Base-by-base conservation (phyloP, 2,888 invertebrate genomes). In the Anagyrus pseudococci region DNA sequence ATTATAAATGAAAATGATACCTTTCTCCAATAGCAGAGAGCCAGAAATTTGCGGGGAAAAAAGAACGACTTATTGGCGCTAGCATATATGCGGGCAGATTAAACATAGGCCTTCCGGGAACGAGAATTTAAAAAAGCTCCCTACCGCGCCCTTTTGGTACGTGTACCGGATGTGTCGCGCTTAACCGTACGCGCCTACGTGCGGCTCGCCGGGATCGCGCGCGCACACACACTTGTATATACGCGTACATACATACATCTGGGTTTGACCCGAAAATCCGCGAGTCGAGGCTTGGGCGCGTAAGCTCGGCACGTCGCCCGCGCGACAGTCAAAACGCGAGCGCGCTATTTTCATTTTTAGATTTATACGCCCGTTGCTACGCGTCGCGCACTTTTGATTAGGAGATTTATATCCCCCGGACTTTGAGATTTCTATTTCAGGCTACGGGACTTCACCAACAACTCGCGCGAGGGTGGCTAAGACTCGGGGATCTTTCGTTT, bases 31-130 rank as follows among this genome's bases (percentile, higher is more conserved):
- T n/a, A n/a, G n/a, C n/a, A n/a, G n/a, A n/a, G n/a, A n/a, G n/a
- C n/a, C n/a, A n/a, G n/a, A n/a, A n/a, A n/a, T n/a, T n/a, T n/a
- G n/a, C n/a, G n/a, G n/a, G n/a, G n/a, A n/a, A n/a, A n/a, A n/a
- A n/a, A n/a, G n/a, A n/a, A n/a, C n/a, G n/a, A n/a, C n/a, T n/a
- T n/a, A n/a, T n/a, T n/a, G n/a, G n/a, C n/a, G n/a, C n/a, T n/a
- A 59, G 53, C 61, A 58, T 64, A 60, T 64, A 67, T 56, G 61
- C 17, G 55, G 52, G 62, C 37, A 70, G 73, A 75, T 75, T 73
- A 74, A 75, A 75, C 67, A 63, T 68, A 68, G 71, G 67, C 68
- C 70, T 73, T 75, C 72, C 67, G 46, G 69, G 71, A 72, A 73
- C 69, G 69, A 68, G 69, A 72, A 72, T 71, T 70, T 62, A 66